Evolutionary conservation across 1,140 invertebrate species (phyloP), one percentile per base, ranked within the genome.

Genomic region (Stegodyphus mimosarum): DNA sequence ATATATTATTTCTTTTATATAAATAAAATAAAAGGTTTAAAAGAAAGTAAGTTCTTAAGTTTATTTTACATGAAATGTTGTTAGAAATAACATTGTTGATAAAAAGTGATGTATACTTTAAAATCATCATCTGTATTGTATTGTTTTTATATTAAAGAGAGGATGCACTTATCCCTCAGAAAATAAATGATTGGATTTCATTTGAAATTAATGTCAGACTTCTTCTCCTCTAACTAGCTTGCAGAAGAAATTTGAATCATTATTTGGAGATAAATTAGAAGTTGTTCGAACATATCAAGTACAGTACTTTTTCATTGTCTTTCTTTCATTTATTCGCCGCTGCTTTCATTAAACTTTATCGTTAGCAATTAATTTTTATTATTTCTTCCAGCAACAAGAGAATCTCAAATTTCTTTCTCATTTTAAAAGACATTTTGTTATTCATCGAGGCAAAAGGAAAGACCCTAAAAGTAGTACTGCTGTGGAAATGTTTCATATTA

Each of bases 391-490:
- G 88, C 98, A 99, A 90, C 98, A 99, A 91, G 99, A 99, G 91
- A 99, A 98, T 91, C 93, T 99, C 48, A 99, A 99, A 91, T 99
- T 99, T 90, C 94, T 99, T 92, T 96, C 98, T 0, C 98, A 99
- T 91, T 99, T 99, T 91, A 96, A 98, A 89, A 92, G 95, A 78
- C 95, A 97, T 89, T 99, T 99, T 91, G 94, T 99, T 15, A 99
- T 99, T 71, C 95, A 95, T 88, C 93, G 94, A 86, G 98, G 98
- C 78, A 90, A 89, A 79, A 76, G 85, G 2, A 89, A 88, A 7
- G 87, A 87, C 33, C 71, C 87, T 49, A 87, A 89, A n/a, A 92
- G 76, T 83, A 91, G 90, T 64, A 93, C 93, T 69, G 89, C 91
- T 72, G 96, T 98, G 5, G 96, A 99, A 91, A 94, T 99, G 90